Evolutionary conservation across 1,140 invertebrate genomes (phyloP).

Genomic region (Heliconius hermathena): DNA sequence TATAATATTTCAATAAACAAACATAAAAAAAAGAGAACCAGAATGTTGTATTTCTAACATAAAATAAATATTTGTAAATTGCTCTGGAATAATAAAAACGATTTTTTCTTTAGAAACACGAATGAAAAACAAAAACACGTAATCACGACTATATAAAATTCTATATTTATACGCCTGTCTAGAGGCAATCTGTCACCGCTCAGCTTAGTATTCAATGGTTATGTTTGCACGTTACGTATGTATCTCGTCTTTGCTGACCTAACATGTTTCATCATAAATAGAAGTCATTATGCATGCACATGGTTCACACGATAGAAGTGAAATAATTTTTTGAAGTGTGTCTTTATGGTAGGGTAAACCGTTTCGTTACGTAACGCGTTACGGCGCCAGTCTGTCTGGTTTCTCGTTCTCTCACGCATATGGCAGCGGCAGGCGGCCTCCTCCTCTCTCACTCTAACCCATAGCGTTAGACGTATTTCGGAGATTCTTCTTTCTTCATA

Average conservation of each 20-base stretch:
- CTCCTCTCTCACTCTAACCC: too few species aligned
- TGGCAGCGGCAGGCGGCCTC: too few species aligned
- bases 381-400: too few species aligned
- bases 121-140: neutral
- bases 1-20: neutral
- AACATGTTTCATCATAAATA: conserved; percentile 30
- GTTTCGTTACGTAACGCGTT: too few species aligned
- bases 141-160: neutral
- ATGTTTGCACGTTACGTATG: neutral
- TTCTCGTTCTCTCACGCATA: too few species aligned
- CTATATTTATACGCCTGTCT: neutral
- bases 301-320: conserved; percentile 5
- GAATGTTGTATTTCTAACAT: neutral
- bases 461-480: too few species aligned
- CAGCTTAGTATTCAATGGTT: conserved; percentile 17
- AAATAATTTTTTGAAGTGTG: neutral
- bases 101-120: neutral
- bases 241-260: conserved; percentile 16
- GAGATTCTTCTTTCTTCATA: too few species aligned
- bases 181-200: neutral
- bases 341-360: too few species aligned
- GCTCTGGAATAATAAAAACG: neutral
- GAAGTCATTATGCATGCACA: conserved; percentile 36
- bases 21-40: neutral
- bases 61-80: neutral